A percentile compares a stretch with the other conserved stretches of the same genome.
Evolutionary conservation across 2,888 invertebrate species (phyloP).

Genomic region (Malthinus seriepunctatus): DNA sequence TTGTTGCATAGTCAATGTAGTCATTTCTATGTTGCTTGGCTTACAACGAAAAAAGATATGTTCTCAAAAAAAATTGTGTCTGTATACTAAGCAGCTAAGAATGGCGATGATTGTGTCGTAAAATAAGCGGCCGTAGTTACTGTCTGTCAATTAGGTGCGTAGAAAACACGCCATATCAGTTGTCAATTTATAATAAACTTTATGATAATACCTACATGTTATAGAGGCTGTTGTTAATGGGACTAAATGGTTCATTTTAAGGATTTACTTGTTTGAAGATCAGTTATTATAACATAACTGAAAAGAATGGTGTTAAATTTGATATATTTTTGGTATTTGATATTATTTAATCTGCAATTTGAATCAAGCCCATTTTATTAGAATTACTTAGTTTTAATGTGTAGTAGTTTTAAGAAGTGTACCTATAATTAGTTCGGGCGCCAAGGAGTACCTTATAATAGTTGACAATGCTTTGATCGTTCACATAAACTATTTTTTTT

Average conservation of each 20-base stretch:
- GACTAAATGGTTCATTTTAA: conserved; percentile 27
- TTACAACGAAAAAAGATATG: conserved; percentile 44
- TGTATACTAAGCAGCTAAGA: conserved; percentile 24
- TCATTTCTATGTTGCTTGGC: conserved; percentile 47
- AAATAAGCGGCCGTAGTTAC: conserved; percentile 44
- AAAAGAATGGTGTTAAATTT: not conserved
- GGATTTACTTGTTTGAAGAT: conserved; percentile 8
- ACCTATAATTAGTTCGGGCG: conserved; percentile 1
- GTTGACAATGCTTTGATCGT: no score
- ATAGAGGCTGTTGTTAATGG: conserved; percentile 54
- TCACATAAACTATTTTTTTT: no score
- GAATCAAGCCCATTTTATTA: conserved; percentile 19
- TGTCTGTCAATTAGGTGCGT: conserved; percentile 54
- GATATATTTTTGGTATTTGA: conserved; percentile 9
- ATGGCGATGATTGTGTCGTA: conserved; percentile 50
- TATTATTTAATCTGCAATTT: conserved; percentile 6
- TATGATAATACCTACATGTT: conserved; percentile 35
- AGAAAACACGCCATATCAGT: conserved; percentile 52
- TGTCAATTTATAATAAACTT: conserved; percentile 51
- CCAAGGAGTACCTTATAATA: no score
- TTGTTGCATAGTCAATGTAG: conserved; percentile 41
- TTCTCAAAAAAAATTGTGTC: conserved; percentile 4
- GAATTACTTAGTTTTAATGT: conserved; percentile 16
- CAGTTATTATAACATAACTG: not conserved
- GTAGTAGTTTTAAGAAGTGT: conserved; percentile 30